Base-by-base conservation (phyloP, 2,888 invertebrate genomes). In the Tetragnatha montana region DNA sequence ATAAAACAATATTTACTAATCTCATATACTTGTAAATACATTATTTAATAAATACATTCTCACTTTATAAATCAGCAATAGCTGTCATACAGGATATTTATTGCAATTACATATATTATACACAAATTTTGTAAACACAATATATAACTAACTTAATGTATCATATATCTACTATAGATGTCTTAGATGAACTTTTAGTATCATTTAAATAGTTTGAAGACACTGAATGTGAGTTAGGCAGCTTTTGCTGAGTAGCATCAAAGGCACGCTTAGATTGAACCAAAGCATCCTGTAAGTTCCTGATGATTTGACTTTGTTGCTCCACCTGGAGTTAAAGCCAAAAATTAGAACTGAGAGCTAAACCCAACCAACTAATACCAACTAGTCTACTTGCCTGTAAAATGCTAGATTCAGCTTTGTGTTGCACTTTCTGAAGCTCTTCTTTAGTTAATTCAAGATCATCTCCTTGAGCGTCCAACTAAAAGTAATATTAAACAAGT, bases 251-350 rank as follows among this genome's bases (percentile, higher is more conserved):
- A 74, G 85, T 71, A 68, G 81, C 87, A 87, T 90, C 90, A 86
- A 87, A 90, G 74, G 90, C 90, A 79, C 90, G 86, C 74, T 90
- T 90, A 75, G 86, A 87, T 70, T 87, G 87, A 49, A 90, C 90
- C 50, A 90, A 79, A 68, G 90, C 87, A 74, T 90, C 90, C 79
- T 90, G 90, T 17, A 90, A 80, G 51, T 73, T 87, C 70, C 81
- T 75, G 8, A 90, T 90, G 14, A 87, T 90, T 73, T 83, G 74
- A 69, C 19, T 87, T 82, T 90, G 90, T 49, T 87, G 87, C 47
- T 90, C 86, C n/a, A 90, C 69, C 90, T 90, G 22, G 51, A 81
- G 78, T 49, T 35, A 84, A 74, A 35, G 35, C 73, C 21, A 73
- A 14, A 19, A 21, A 73, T 73, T 35, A n/a, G 17, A 69, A 0